phyloP scores from a whole-genome alignment of 1,140 invertebrate genomes.

The Venturia canescens region DNA sequence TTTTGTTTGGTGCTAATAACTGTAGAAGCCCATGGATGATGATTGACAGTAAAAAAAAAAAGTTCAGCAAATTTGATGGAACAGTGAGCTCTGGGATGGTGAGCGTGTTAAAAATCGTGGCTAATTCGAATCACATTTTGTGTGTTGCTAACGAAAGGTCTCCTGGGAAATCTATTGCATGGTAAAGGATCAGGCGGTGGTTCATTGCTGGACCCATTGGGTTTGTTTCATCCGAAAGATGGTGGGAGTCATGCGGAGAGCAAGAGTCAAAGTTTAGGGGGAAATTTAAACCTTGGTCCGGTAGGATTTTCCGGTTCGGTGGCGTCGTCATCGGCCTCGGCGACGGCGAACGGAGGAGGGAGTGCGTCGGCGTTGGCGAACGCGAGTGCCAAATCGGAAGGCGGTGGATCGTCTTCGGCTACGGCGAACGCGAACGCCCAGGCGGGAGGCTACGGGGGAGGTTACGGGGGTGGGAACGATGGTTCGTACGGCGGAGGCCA shows the following conservation, averaged over 20 bases:
- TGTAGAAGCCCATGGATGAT: no score
- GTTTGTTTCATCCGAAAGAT: conserved; percentile 55
- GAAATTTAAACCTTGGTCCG: conserved; percentile 60
- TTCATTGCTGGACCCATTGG: conserved; percentile 61
- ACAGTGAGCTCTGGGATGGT: no score
- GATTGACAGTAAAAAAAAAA: neutral
- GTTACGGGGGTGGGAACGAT: neutral
- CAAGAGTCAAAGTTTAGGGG: conserved; percentile 44
- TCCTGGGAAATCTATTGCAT: conserved; percentile 41
- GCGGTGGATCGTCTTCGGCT: conserved; percentile 38
- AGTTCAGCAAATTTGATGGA: no score
- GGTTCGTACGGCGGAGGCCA: neutral
- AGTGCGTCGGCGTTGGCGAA: conserved; percentile 43
- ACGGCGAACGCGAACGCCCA: conserved; percentile 47
- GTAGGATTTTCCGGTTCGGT: conserved; percentile 57
- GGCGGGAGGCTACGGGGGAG: conserved; percentile 1
- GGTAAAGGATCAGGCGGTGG: conserved; percentile 21
- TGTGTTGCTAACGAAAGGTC: conserved; percentile 39
- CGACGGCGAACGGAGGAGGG: conserved; percentile 52
- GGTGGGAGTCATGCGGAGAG: conserved; percentile 33
- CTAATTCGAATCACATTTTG: conserved; percentile 34
- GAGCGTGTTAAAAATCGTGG: neutral
- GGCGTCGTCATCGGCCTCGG: conserved; percentile 45
- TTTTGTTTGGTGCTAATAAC: no score
- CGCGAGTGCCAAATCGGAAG: conserved; percentile 43